Conservation (phyloP, 1,140 invertebrate genomes). For the Trypoxylus dichotomus region DNA sequence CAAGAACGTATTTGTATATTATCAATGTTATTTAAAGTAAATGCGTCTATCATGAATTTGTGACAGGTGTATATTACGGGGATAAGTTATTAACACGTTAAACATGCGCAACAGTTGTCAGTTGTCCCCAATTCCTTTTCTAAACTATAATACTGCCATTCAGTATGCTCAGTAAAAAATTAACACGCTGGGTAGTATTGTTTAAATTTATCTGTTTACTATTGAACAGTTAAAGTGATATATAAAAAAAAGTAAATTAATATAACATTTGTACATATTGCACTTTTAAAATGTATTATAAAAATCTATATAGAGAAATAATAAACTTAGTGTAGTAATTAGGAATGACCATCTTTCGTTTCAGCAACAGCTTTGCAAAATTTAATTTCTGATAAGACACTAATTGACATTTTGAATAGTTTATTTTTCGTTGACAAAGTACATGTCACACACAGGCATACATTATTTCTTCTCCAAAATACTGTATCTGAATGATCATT, state of each 20-base stretch:
- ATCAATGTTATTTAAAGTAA: neutral
- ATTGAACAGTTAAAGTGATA: slow-evolving; percentile 48
- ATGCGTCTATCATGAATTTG: slow-evolving; percentile 4
- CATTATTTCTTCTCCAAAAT: too few species aligned
- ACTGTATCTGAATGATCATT: too few species aligned
- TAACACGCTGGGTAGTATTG: slow-evolving; percentile 41
- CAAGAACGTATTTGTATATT: neutral
- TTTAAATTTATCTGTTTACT: slow-evolving; percentile 46
- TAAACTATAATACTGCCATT: slow-evolving; percentile 49
- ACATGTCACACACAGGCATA: too few species aligned
- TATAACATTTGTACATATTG: slow-evolving; percentile 59
- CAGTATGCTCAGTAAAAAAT: slow-evolving; percentile 51
- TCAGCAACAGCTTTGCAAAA: slow-evolving; percentile 32
- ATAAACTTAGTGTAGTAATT: slow-evolving; percentile 29
- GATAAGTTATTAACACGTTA: neutral
- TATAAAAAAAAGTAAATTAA: slow-evolving; percentile 55
- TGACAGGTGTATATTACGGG: neutral
- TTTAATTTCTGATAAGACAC: too few species aligned
- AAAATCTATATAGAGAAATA: slow-evolving; percentile 31
- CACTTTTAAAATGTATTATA: slow-evolving; percentile 50
- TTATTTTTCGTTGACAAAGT: too few species aligned
- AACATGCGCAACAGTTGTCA: neutral
- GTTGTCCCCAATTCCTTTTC: neutral
- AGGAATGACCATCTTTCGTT: slow-evolving; percentile 46
- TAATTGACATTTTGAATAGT: too few species aligned